A percentile compares a stretch with the other conserved stretches of the same genome.
Evolutionary conservation across 1,140 invertebrate genomes (phyloP).

Genomic region (Pseudomyrmex cubaensis): DNA sequence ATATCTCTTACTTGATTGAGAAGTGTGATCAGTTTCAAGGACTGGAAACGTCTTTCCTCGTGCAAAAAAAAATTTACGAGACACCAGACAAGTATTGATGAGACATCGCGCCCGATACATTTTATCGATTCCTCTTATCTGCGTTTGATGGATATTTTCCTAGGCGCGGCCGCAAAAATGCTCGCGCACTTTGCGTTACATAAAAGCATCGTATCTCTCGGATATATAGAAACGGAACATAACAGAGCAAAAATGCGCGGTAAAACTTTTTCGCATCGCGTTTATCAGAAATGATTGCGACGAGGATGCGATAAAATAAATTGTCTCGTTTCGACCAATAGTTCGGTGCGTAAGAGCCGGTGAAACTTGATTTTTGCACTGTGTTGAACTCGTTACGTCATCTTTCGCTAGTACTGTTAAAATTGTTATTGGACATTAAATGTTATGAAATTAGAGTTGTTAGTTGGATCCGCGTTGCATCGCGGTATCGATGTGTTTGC

Average conservation of each 20-base stretch:
- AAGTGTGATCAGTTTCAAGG: background rate
- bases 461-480: constrained; percentile 14
- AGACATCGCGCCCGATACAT: constrained; percentile 2
- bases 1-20: background rate
- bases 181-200: background rate
- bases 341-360: background rate
- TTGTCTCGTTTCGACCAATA: background rate
- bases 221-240: background rate
- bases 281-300: constrained; percentile 30
- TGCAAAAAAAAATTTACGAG: background rate
- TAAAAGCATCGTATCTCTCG: constrained; percentile 21
- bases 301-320: constrained; percentile 34
- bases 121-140: constrained; percentile 44
- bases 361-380: constrained; percentile 43
- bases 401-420: background rate
- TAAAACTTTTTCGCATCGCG: constrained; percentile 13
- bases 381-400: background rate
- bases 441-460: constrained; percentile 39
- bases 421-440: constrained; percentile 29
- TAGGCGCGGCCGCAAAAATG: constrained; percentile 44
- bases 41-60: background rate
- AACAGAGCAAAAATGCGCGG: background rate
- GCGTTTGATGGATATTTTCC: constrained; percentile 14
- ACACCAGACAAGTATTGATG: background rate
- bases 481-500: constrained; percentile 1